Conservation (phyloP, 2,797 vertebrate genomes). For the Hemitrygon akajei region DNA sequence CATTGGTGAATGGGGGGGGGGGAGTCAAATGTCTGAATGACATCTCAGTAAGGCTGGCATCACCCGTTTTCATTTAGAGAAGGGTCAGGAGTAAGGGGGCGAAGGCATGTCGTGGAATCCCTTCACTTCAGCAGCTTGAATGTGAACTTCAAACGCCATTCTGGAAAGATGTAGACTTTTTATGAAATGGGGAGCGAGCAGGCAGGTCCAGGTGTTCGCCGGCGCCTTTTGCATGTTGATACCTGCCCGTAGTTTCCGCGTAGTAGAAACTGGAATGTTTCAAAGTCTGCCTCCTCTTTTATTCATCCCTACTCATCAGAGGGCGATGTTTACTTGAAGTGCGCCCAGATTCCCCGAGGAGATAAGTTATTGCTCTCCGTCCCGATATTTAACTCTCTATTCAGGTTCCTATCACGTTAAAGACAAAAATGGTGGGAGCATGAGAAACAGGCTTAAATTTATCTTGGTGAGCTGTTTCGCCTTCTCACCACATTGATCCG, state of each 20-base stretch:
- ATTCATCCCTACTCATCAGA: background rate
- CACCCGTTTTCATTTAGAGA: too few relatives aligned
- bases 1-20: too few relatives aligned
- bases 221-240: background rate
- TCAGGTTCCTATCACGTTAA: background rate
- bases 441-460: background rate
- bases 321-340: too few relatives aligned
- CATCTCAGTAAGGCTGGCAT: too few relatives aligned
- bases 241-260: background rate
- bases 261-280: conserved; percentile 2
- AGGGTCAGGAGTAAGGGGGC: background rate
- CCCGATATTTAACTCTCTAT: background rate
- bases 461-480: background rate
- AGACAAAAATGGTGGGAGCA: background rate
- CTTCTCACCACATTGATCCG: background rate
- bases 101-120: background rate
- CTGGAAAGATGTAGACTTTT: background rate
- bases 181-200: background rate
- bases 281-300: background rate
- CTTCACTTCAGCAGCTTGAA: background rate
- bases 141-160: background rate
- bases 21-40: background rate
- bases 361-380: background rate
- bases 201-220: conserved; percentile 10
- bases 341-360: background rate